These are phyloP conservation scores for Drosophila ogumai DNA, from an alignment of 1,140 invertebrate species.

Conservation along the genomic window DNA sequence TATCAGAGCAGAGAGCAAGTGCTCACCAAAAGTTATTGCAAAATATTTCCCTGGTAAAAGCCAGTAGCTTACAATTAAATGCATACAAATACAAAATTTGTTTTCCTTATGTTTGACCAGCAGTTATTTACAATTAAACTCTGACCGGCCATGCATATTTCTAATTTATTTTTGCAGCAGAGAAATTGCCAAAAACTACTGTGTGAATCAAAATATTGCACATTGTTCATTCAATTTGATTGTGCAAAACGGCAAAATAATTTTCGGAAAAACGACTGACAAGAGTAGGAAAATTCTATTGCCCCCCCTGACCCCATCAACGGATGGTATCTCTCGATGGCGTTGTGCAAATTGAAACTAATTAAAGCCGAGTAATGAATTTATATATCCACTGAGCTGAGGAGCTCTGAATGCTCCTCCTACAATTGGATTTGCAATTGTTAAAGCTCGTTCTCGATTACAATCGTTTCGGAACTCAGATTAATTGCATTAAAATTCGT, in stretches of 20 bases:
- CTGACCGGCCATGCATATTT: conserved; percentile 49
- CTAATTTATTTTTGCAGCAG: conserved; percentile 56
- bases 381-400: conserved; percentile 24
- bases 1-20: conserved; percentile 24
- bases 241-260: conserved; percentile 47
- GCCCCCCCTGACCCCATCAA: conserved; percentile 37
- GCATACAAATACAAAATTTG: conserved; percentile 18
- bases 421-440: background rate
- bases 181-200: conserved; percentile 42
- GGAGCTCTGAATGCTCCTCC: background rate
- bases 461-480: conserved; percentile 47
- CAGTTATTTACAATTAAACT: conserved; percentile 54
- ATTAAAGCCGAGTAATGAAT: conserved; percentile 66
- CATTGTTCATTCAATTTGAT: conserved; percentile 63
- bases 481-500: conserved; percentile 64
- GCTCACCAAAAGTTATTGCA: conserved; percentile 65
- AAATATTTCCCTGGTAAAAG: conserved; percentile 46
- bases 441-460: conserved; percentile 49
- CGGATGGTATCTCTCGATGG: conserved; percentile 29
- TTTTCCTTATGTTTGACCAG: conserved; percentile 37
- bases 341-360: conserved; percentile 66
- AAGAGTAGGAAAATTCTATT: conserved; percentile 20
- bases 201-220: conserved; percentile 39
- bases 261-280: conserved; percentile 44
- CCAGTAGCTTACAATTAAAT: conserved; percentile 28